phyloP scores from a whole-genome alignment of 2,888 invertebrate species.

The Hipparchia sbordonii region DNA sequence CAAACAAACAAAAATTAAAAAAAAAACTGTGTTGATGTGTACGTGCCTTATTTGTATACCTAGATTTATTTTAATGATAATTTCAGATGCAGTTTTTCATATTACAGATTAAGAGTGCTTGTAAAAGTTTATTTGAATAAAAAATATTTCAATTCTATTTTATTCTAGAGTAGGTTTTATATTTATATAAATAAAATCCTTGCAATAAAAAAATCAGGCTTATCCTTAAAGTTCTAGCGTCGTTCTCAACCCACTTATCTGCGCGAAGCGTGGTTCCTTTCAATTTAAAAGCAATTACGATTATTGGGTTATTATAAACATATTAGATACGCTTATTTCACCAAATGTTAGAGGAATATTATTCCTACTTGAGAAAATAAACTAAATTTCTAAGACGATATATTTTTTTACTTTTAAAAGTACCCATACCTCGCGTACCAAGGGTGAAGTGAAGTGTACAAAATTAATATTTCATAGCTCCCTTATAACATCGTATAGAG shows the following conservation, averaged over 20 bases:
- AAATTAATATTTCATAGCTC: not conserved
- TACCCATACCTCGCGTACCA: not conserved
- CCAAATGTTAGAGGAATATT: conserved; percentile 12
- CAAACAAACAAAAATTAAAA: too few species aligned
- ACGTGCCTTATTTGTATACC: too few species aligned
- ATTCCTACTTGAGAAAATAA: not conserved
- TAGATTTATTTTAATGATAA: too few species aligned
- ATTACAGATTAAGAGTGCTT: too few species aligned
- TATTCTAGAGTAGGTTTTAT: too few species aligned
- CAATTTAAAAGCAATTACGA: conserved; percentile 35
- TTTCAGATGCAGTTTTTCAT: too few species aligned
- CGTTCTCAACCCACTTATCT: conserved; percentile 12
- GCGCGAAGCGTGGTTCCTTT: conserved; percentile 26
- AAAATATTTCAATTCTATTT: too few species aligned
- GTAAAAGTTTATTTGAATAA: too few species aligned
- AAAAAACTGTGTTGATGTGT: too few species aligned
- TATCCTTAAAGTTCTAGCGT: conserved; percentile 13
- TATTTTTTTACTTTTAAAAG: not conserved
- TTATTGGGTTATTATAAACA: conserved; percentile 59
- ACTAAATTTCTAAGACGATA: not conserved
- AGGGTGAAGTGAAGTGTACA: not conserved
- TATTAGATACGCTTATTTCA: conserved; percentile 62
- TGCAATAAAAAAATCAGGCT: not conserved
- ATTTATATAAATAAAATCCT: too few species aligned
- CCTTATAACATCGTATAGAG: not conserved